Base-by-base conservation (phyloP, 2,797 vertebrate genomes). In the Coccyzus lansbergi region DNA sequence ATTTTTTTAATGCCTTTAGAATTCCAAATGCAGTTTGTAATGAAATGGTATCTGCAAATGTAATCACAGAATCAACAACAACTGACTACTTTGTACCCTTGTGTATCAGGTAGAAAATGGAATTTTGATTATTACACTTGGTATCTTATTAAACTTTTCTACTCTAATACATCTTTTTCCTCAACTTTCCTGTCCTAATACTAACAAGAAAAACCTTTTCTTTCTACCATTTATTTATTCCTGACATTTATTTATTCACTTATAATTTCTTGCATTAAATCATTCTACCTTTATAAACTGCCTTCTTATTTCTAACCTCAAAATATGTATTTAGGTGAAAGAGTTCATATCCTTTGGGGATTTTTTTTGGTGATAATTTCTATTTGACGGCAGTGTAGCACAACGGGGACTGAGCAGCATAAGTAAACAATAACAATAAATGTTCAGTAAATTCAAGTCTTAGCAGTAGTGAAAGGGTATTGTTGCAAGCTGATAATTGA, bases 1-100 rank as follows among this genome's bases (percentile, higher is more conserved):
- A 72, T 60, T 90, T 87, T 75, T 64, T 9, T 28, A 60, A 89
- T 59, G 15, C 6, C 14, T 67, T 93, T 77, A 88, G 63, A 74
- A 93, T 93, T 89, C 55, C 38, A 92, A 86, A 76, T 80, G n/a
- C 25, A 60, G 18, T 72, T 84, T 88, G 52, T 22, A 86, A 63
- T 78, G 58, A 86, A 94, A 94, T 86, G 3, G 29, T 78, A 26
- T 86, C 75, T 88, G 28, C 28, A 94, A 92, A 84, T 70, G 36
- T 63, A 94, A 56, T 92, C 64, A 74, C 21, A 70, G 49, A 90
- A 85, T 84, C 78, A 88, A 33, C 49, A 85, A 7, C 68, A 80
- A 38, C 18, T 59, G 55, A 51, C 75, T 90, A 38, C 49, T 93
- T 88, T 80, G 46, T 80, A 67, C 33, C 38, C 9, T 4, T 67